Percentiles rank a stretch among this genome's conserved stretches.
Evolutionary conservation across 2,888 invertebrate genomes (phyloP).

Genomic region (Coelogynopora nodosa): DNA sequence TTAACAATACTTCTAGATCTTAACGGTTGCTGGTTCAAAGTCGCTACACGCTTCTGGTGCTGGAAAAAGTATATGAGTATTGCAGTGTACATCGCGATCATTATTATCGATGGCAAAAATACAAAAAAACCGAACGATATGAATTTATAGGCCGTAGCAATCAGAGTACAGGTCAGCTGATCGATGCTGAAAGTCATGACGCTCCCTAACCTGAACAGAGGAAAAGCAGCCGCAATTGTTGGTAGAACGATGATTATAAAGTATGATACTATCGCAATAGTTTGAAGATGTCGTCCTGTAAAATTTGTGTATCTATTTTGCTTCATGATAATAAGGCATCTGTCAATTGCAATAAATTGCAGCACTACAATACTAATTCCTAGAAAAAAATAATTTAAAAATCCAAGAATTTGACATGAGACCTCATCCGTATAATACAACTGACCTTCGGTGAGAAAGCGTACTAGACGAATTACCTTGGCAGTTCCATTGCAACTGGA

Average conservation of each 20-base stretch:
- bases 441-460: neutral
- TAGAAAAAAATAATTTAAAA: neutral
- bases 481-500: neutral
- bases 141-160: neutral
- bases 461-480: neutral
- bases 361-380: neutral
- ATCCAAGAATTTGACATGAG: neutral
- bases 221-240: neutral
- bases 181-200: neutral
- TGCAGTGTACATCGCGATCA: neutral
- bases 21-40: neutral
- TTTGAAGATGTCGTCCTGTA: neutral
- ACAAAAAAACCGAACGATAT: neutral
- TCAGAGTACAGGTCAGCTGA: neutral
- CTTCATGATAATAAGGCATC: neutral
- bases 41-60: neutral
- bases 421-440: neutral
- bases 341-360: neutral
- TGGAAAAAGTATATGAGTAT: neutral
- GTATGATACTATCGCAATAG: neutral
- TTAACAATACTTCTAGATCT: neutral
- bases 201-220: neutral
- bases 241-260: neutral
- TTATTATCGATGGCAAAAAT: neutral
- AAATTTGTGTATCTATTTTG: neutral